Evolutionary conservation across 2,113 vertebrate genomes (phyloP), one percentile per base, ranked within the genome.

Genomic region (Prionailurus viverrinus): DNA sequence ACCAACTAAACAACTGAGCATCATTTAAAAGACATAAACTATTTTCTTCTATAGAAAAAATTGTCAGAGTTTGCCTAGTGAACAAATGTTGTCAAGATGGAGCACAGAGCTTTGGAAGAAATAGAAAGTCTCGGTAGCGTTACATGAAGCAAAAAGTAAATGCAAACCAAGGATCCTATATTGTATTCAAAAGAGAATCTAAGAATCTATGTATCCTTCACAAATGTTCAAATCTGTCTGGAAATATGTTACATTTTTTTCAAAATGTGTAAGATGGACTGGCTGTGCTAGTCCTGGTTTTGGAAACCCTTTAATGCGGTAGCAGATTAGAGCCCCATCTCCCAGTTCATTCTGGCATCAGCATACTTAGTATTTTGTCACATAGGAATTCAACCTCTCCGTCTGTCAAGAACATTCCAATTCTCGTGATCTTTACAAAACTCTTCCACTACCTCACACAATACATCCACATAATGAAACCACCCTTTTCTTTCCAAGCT

Each of bases 1-100:
- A 53, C 48, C 36, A 41, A 83, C 55, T 33, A 65, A 63, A 58
- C 16, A 73, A 81, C 15, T 31, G 45, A 94, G 33, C n/a, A 25
- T 0, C 1, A 33, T 71, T 85, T 89, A 74, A 90, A 85, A 45
- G 33, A 78, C 69, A 81, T 5, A 86, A 65, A 74, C 5, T 19
- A 39, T 39, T 95, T 83, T 85, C 51, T 93, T 91, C 83, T 31
- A 81, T 1, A 51, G 71, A 65, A 96, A 85, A 66, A 85, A 66
- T 51, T 79, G n/a, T 85, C 82, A 66, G 3, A 85, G 23, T 97
- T 89, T 95, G 39, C 48, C 63, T 91, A 63, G 51, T 63, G 48
- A 83, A 61, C 48, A 94, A 39, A 79, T 13, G 45, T 74, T 68
- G 58, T 23, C 21, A 2, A 71, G 78, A 80, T 36, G 23, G 21